Evolutionary conservation across 1,140 invertebrate species (phyloP).

Genomic region (Capitella teleta): DNA sequence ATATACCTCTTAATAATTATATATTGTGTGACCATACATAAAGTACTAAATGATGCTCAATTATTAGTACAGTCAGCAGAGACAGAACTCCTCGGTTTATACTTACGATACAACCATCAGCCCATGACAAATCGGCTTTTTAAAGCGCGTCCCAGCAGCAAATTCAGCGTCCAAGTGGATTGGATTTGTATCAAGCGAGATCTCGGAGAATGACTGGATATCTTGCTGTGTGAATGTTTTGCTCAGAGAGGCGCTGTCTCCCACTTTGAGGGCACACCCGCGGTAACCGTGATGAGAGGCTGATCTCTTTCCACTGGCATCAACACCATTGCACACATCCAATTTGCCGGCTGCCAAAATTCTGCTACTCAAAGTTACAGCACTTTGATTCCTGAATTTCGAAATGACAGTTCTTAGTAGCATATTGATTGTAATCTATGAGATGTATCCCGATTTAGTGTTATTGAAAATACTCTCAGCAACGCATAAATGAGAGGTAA

Average conservation of each 20-base stretch:
- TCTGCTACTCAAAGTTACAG: too few species aligned
- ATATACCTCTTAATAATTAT: neutral
- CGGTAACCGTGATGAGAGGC: too few species aligned
- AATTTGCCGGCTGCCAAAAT: too few species aligned
- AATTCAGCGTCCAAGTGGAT: constrained; percentile 7
- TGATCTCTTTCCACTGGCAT: too few species aligned
- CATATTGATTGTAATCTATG: too few species aligned
- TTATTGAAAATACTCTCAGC: too few species aligned
- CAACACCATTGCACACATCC: too few species aligned
- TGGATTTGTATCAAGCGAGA: constrained; percentile 4
- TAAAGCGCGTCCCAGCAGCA: neutral
- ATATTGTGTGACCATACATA: neutral
- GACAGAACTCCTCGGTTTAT: too few species aligned
- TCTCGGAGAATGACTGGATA: constrained; percentile 2
- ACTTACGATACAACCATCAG: neutral
- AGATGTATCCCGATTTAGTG: too few species aligned
- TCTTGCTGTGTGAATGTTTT: neutral
- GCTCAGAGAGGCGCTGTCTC: neutral
- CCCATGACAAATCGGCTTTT: constrained; percentile 5
- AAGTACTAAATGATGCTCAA: neutral
- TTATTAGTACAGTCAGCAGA: neutral
- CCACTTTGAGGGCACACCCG: constrained; percentile 4
- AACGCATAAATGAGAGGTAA: too few species aligned
- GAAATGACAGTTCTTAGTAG: too few species aligned
- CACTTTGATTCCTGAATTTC: too few species aligned